Evolutionary conservation across 1,140 invertebrate species (phyloP).

Genomic region (Lanistes nyassanus): DNA sequence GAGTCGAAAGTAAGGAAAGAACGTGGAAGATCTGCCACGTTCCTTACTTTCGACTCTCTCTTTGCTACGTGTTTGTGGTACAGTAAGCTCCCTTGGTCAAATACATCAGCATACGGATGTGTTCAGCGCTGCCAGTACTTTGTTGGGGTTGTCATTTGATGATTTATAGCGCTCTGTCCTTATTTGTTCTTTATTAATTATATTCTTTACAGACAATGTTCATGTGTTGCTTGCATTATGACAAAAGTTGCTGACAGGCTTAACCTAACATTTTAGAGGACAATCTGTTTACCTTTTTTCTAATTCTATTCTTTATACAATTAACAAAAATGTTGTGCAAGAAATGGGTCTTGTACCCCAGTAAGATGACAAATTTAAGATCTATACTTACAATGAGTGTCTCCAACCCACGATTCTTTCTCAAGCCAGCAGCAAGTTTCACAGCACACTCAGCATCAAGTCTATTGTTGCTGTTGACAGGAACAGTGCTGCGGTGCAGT

Average conservation of each 20-base stretch:
- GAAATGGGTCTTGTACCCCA: too few species aligned
- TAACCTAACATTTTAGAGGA: not conserved
- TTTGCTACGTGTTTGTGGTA: too few species aligned
- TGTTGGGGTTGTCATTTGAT: too few species aligned
- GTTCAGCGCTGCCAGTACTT: too few species aligned
- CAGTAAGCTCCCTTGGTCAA: too few species aligned
- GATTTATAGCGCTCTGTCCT: too few species aligned
- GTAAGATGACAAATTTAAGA: not conserved
- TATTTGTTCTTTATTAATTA: too few species aligned
- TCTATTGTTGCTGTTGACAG: conserved; percentile 54
- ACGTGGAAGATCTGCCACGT: too few species aligned
- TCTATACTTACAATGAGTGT: conserved; percentile 51
- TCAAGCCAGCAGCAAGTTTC: conserved; percentile 40
- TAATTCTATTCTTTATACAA: not conserved
- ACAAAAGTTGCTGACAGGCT: not conserved
- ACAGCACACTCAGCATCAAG: conserved; percentile 47
- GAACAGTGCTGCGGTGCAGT: not conserved
- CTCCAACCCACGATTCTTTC: conserved; percentile 52
- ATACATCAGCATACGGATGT: too few species aligned
- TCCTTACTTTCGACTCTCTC: too few species aligned
- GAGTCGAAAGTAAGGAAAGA: not conserved
- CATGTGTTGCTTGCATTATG: not conserved
- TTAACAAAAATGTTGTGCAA: too few species aligned
- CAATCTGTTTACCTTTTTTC: not conserved
- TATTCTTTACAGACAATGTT: not conserved